Conservation (phyloP, 1,140 invertebrate genomes). For the Bombus superbus region DNA sequence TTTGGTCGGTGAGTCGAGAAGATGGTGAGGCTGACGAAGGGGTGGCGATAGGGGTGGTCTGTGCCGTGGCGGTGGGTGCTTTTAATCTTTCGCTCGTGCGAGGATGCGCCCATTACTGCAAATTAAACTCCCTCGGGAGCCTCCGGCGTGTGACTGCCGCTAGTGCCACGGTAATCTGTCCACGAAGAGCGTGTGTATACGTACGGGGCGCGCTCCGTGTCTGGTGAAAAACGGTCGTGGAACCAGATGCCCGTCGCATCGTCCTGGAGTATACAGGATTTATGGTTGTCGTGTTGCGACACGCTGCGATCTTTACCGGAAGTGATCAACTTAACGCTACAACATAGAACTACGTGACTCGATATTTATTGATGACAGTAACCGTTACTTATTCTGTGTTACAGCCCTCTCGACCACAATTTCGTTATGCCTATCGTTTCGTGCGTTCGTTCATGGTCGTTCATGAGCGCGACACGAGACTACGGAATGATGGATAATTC, state of each 20-base stretch:
- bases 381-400: background rate
- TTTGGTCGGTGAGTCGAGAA: conserved; percentile 63
- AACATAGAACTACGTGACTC: conserved; percentile 29
- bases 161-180: conserved; percentile 67
- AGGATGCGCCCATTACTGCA: conserved; percentile 75
- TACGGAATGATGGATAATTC: background rate
- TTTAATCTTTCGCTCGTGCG: conserved; percentile 74
- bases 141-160: conserved; percentile 64
- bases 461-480: background rate
- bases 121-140: conserved; percentile 73
- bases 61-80: conserved; percentile 57
- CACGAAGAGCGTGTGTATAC: conserved; percentile 54
- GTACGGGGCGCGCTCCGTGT: conserved; percentile 12
- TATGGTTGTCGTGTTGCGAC: conserved; percentile 54
- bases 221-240: conserved; percentile 62
- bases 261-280: conserved; percentile 61
- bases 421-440: conserved; percentile 13
- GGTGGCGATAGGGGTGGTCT: conserved; percentile 25
- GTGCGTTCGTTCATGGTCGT: background rate
- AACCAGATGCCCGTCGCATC: conserved; percentile 61
- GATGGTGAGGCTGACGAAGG: conserved; percentile 59
- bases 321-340: conserved; percentile 60
- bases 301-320: conserved; percentile 55
- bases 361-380: conserved; percentile 43
- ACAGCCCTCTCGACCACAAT: background rate